phyloP scores from a whole-genome alignment of 2,113 vertebrate species.

The Okapia johnstoni region DNA sequence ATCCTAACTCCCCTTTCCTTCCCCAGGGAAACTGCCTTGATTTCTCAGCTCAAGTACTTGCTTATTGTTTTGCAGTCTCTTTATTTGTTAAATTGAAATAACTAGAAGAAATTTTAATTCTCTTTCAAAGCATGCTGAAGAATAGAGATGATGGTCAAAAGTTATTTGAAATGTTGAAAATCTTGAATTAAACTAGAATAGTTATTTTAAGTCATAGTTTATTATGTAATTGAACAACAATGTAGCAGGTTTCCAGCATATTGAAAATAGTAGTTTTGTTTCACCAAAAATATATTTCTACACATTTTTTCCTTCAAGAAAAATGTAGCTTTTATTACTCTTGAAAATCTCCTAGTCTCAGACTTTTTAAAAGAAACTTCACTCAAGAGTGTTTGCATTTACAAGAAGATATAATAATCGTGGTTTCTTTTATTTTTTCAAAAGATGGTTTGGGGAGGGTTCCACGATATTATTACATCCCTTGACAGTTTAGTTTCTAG shows the following conservation, averaged over 20 bases:
- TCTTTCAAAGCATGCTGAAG: background rate
- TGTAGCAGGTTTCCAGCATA: background rate
- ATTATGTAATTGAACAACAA: background rate
- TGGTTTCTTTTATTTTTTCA: background rate
- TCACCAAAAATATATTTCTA: background rate
- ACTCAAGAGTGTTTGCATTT: background rate
- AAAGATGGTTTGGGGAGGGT: background rate
- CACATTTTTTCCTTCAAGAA: background rate
- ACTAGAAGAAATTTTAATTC: background rate
- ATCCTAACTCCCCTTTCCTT: background rate
- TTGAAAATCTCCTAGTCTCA: background rate
- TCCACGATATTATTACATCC: background rate
- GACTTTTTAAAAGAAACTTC: background rate
- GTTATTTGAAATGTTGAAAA: background rate
- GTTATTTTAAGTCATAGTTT: background rate
- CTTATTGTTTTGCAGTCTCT: background rate
- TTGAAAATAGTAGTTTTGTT: background rate
- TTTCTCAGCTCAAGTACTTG: background rate
- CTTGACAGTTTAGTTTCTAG: constrained; percentile 33
- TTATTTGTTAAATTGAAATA: background rate
- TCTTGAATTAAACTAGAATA: background rate
- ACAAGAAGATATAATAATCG: background rate
- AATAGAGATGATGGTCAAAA: background rate
- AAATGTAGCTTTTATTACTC: background rate
- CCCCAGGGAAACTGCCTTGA: background rate